These are phyloP conservation scores for Platycheirus rosarum DNA, from an alignment of 2,888 invertebrate species.

Conservation along the genomic window DNA sequence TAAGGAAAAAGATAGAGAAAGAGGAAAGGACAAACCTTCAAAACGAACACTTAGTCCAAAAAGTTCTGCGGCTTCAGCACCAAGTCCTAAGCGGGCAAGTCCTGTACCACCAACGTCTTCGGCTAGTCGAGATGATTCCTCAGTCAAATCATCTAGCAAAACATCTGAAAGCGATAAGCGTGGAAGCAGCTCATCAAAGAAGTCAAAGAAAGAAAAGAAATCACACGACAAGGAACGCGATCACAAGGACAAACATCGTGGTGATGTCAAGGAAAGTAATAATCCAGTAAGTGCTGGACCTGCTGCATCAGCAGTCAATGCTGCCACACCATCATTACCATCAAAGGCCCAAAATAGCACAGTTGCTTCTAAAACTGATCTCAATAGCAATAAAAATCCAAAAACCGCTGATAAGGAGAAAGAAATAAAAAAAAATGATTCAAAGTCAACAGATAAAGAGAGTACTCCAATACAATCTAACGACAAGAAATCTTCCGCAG, in stretches of 20 bases:
- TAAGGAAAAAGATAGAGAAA: slow-evolving; percentile 82
- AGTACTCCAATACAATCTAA: slow-evolving; percentile 48
- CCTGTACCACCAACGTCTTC: slow-evolving; percentile 64
- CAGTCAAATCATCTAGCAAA: slow-evolving; percentile 67
- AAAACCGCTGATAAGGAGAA: slow-evolving; percentile 75
- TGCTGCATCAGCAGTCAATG: slow-evolving; percentile 57
- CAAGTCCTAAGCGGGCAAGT: slow-evolving; percentile 67
- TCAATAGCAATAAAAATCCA: slow-evolving; percentile 67
- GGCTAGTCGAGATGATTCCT: slow-evolving; percentile 57
- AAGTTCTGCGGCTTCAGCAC: slow-evolving; percentile 76
- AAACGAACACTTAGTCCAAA: slow-evolving; percentile 82
- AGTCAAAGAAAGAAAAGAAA: slow-evolving; percentile 85
- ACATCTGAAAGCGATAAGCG: slow-evolving; percentile 54
- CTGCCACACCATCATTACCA: slow-evolving; percentile 16
- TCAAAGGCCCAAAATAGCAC: slow-evolving; percentile 42
- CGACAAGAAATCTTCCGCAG: slow-evolving; percentile 75
- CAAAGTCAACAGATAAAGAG: slow-evolving; percentile 68
- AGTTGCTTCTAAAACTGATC: slow-evolving; percentile 55
- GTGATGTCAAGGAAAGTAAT: slow-evolving; percentile 40
- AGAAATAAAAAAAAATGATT: slow-evolving; percentile 75
- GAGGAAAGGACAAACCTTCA: slow-evolving; percentile 84
- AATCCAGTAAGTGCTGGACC: slow-evolving; percentile 32
- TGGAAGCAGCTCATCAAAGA: slow-evolving; percentile 78
- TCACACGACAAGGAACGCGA: slow-evolving; percentile 85
- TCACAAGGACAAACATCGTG: slow-evolving; percentile 78